Conservation (phyloP, 2,888 invertebrate species). For the Nomada flava region DNA sequence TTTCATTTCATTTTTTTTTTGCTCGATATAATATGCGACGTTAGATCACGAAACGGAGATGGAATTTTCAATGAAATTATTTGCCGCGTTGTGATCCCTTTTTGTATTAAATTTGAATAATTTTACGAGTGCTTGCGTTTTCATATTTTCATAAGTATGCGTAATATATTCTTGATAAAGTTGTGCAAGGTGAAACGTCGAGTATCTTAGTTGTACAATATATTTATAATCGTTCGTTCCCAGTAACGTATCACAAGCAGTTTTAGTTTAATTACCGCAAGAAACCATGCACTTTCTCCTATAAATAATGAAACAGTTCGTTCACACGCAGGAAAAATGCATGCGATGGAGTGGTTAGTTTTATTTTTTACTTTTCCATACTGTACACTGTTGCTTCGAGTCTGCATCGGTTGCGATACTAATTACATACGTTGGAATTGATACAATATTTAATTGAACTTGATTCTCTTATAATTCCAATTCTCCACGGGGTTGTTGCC, state of each 20-base stretch:
- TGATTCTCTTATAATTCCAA: background rate
- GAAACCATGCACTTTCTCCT: constrained; percentile 2
- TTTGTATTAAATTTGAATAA: too few species aligned
- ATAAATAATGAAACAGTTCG: constrained; percentile 30
- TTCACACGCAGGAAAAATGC: background rate
- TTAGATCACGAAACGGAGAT: background rate
- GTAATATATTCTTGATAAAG: too few species aligned
- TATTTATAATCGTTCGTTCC: background rate
- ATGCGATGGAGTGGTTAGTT: background rate
- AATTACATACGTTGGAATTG: background rate
- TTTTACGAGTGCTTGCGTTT: too few species aligned
- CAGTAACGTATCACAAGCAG: background rate
- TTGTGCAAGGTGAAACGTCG: too few species aligned
- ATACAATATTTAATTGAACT: background rate
- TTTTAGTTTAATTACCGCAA: background rate
- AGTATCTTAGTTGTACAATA: too few species aligned
- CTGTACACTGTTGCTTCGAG: background rate
- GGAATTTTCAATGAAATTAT: background rate
- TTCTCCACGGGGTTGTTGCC: background rate
- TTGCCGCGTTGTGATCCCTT: background rate
- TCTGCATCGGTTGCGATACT: background rate
- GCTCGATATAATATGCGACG: background rate
- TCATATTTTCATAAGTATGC: too few species aligned
- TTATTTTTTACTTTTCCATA: background rate
- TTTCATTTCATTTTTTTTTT: background rate